These are phyloP conservation scores for Rhinopithecus roxellana DNA, from an alignment of 2,113 vertebrate genomes.

Conservation along the genomic window DNA sequence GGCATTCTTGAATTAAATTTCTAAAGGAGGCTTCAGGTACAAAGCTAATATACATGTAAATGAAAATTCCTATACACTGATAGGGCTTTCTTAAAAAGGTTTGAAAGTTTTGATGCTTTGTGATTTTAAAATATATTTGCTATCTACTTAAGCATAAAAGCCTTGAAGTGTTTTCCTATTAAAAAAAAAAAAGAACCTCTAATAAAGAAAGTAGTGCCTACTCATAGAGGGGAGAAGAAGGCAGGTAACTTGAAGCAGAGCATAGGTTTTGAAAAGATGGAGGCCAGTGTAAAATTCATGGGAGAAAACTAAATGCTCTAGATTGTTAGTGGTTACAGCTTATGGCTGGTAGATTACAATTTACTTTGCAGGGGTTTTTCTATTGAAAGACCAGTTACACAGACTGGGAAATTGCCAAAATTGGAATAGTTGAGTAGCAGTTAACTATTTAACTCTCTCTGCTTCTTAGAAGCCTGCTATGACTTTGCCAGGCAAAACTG, in stretches of 20 bases:
- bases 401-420: background rate
- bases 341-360: background rate
- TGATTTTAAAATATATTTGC: constrained; percentile 23
- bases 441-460: background rate
- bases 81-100: constrained; percentile 2
- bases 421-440: background rate
- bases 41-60: background rate
- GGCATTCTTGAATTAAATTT: background rate
- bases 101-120: constrained; percentile 31
- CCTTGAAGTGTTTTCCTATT: background rate
- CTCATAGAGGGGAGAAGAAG: background rate
- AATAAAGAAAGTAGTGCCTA: background rate
- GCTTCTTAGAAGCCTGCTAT: background rate
- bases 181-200: background rate
- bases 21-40: background rate
- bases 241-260: background rate
- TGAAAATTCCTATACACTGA: background rate
- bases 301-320: background rate
- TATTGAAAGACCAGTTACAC: background rate
- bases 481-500: background rate
- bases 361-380: background rate
- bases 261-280: background rate
- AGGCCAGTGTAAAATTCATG: background rate
- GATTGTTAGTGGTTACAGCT: background rate
- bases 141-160: constrained; percentile 18